These are phyloP conservation scores for Ochlodes sylvanus DNA, from an alignment of 2,888 invertebrate species.

Conservation along the genomic window DNA sequence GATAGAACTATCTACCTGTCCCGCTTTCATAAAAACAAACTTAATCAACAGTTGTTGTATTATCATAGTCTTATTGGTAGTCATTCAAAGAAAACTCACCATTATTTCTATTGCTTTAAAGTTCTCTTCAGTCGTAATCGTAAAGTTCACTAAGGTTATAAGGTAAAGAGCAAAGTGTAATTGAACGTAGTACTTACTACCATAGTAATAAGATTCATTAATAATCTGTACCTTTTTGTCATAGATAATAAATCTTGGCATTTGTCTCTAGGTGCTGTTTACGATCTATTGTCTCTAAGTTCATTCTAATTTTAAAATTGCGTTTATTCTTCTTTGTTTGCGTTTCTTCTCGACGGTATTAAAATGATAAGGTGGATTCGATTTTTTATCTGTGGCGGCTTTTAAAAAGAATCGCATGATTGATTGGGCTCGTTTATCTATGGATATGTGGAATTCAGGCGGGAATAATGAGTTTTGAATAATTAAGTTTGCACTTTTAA, in stretches of 20 bases:
- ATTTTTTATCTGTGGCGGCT: conserved; percentile 37
- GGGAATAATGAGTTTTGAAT: conserved; percentile 22
- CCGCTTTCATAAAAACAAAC: conserved; percentile 52
- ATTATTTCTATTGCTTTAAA: conserved; percentile 11
- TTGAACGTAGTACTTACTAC: conserved; percentile 17
- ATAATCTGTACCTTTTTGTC: conserved; percentile 55
- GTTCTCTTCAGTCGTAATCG: conserved; percentile 6
- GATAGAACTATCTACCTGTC: conserved; percentile 50
- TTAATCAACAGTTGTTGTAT: conserved; percentile 23
- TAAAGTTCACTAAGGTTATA: conserved; percentile 5
- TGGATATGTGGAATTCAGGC: conserved; percentile 27
- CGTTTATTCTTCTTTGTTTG: conserved; percentile 26
- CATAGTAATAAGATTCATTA: conserved; percentile 23
- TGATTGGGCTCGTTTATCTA: conserved; percentile 38
- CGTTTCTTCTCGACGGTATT: conserved; percentile 39
- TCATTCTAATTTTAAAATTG: conserved; percentile 42
- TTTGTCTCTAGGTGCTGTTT: conserved; percentile 73
- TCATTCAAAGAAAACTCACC: conserved; percentile 39
- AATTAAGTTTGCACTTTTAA: neutral
- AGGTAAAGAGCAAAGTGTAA: neutral
- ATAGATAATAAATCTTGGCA: conserved; percentile 70
- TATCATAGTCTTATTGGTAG: conserved; percentile 3
- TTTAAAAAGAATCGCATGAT: conserved; percentile 39
- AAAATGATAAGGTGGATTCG: conserved; percentile 39
- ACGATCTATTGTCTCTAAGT: conserved; percentile 68